These are phyloP conservation scores for Glandiceps talaboti DNA, from an alignment of 53 echinoderm and acorn worm genomes.

Conservation along the genomic window DNA sequence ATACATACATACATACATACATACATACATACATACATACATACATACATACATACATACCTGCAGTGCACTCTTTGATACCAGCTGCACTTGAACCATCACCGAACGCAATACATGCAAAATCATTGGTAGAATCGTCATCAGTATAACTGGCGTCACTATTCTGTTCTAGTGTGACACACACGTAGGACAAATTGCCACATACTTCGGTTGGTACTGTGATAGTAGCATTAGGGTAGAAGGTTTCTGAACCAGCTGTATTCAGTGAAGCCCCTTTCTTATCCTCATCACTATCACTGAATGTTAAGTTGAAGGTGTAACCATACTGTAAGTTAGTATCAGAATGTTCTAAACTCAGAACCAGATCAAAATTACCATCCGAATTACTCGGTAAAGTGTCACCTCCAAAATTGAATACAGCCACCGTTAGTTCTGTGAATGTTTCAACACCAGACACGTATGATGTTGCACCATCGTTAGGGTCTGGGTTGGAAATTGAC, in stretches of 20 bases:
- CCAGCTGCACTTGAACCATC: background rate
- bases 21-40: too few relatives aligned
- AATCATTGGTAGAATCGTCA: background rate
- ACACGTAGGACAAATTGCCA: background rate
- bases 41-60: background rate
- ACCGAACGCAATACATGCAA: background rate
- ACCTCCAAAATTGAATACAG: background rate
- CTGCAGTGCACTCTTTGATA: background rate
- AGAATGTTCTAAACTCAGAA: background rate
- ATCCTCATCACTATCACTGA: background rate
- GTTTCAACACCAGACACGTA: background rate
- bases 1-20: too few relatives aligned
- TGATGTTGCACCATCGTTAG: background rate
- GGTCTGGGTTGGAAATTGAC: background rate
- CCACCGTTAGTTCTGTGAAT: background rate
- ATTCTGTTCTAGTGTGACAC: background rate
- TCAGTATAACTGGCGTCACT: background rate
- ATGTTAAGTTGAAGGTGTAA: background rate
- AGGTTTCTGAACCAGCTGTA: background rate
- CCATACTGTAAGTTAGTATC: background rate
- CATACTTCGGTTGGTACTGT: background rate
- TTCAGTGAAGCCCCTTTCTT: background rate
- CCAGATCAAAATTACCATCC: background rate
- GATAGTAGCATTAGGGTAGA: background rate
- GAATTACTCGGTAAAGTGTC: background rate